phyloP scores from a whole-genome alignment of 1,140 invertebrate species.

The Heliconius eleuchia region DNA sequence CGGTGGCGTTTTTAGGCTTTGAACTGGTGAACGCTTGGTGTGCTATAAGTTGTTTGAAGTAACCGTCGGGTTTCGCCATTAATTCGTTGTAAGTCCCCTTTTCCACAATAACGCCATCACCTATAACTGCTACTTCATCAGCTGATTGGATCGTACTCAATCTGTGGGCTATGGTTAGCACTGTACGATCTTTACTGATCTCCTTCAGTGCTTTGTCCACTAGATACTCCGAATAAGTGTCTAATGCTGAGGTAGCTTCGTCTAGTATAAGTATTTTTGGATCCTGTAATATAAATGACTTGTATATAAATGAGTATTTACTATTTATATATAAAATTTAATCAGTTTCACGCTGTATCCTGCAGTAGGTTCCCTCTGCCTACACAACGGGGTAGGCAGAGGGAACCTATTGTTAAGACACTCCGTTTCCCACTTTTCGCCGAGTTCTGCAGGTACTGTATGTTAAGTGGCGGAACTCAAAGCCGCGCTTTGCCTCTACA shows the following conservation, averaged over 20 bases:
- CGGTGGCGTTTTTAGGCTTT: conserved; percentile 49
- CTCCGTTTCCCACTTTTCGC: too few relatives aligned
- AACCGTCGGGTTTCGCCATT: conserved; percentile 63
- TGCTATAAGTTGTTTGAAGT: conserved; percentile 68
- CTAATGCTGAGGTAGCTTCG: conserved; percentile 95
- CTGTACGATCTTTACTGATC: conserved; percentile 90
- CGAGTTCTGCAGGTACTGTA: too few relatives aligned
- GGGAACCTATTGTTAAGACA: too few relatives aligned
- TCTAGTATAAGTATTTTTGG: conserved; percentile 92
- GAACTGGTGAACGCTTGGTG: conserved; percentile 60
- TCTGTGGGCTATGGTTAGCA: conserved; percentile 95
- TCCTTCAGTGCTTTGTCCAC: conserved; percentile 93
- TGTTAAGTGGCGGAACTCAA: too few relatives aligned
- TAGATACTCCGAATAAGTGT: conserved; percentile 93
- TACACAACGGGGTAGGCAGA: too few relatives aligned
- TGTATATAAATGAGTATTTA: background rate
- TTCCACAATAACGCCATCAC: conserved; percentile 91
- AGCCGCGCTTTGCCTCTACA: too few relatives aligned
- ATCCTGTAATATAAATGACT: conserved; percentile 82
- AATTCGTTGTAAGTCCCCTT: conserved; percentile 87
- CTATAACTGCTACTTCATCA: conserved; percentile 94
- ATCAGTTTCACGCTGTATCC: too few relatives aligned
- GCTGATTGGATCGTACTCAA: conserved; percentile 96
- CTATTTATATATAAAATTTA: too few relatives aligned
- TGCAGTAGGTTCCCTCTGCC: too few relatives aligned